Base-by-base conservation (phyloP, 2,113 vertebrate species). In the Platichthys flesus region DNA sequence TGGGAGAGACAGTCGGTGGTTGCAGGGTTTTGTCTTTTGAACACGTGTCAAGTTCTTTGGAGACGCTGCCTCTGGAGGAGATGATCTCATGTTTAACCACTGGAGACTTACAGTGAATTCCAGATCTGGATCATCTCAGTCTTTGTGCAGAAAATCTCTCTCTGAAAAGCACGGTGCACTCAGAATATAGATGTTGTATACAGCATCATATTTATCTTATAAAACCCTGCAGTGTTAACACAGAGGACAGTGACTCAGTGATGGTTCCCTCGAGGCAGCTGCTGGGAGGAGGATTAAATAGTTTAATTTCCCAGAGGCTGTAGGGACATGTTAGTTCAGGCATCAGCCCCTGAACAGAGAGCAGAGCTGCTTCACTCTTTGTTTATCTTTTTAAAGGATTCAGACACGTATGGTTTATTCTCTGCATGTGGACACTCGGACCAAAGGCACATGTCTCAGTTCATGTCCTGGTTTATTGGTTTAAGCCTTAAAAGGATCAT, bases 81-180 rank as follows among this genome's bases (percentile, higher is more conserved):
- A 89, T 90, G 71, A 90, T 28, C 47, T 92, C 85, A 92, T 83
- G 85, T 92, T 88, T 91, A 3, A 79, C 54, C 42, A 59, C 73
- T 51, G 74, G 64, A 86, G 77, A 71, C 70, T 63, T 60, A 12
- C 37, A 81, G 67, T 70, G 63, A 26, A 61, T 14, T 91, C 85
- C 89, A 92, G 74, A 86, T 45, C 20, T 28, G n/a, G 78, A 37
- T 5, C 16, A 49, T 59, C 18, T 31, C 42, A 18, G 28, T 21
- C 51, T 58, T 3, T 9, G 10, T 3, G 40, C 45, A 66, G 24
- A 37, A 55, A n/a, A 62, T 51, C 20, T 2, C 8, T 10, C 24
- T 66, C 9, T 65, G 20, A 54, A 31, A 35, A 14, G 24, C 15
- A 65, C 4, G 8, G 49, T 18, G 49, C 49, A 51, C 5, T 0